Evolutionary conservation across 92 coral and sea anemone species (phyloP).

Genomic region (Pocillopora meandrina): DNA sequence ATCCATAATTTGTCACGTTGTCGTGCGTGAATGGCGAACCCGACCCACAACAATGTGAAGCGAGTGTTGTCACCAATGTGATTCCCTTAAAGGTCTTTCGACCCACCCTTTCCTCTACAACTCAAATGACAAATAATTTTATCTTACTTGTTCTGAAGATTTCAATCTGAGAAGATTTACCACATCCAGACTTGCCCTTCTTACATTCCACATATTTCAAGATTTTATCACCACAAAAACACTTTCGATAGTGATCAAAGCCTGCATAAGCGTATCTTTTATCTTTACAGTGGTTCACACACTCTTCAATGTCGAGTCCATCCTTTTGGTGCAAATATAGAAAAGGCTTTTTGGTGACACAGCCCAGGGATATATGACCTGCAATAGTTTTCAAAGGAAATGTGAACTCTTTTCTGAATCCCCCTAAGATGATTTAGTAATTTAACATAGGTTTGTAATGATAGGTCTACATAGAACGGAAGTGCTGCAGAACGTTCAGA

Average conservation of each 20-base stretch:
- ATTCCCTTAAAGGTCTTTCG: background rate
- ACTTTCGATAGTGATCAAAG: conserved; percentile 40
- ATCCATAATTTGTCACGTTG: too few species aligned
- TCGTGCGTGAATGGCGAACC: too few species aligned
- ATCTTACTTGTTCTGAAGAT: conserved; percentile 63
- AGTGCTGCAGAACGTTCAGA: too few species aligned
- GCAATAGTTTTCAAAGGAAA: background rate
- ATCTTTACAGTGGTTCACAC: conserved; percentile 61
- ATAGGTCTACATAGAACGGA: too few species aligned
- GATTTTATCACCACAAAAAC: conserved; percentile 49
- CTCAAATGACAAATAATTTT: background rate
- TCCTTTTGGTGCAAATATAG: conserved; percentile 26
- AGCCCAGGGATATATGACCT: conserved; percentile 65
- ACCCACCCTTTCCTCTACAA: background rate
- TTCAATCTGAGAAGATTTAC: conserved; percentile 7
- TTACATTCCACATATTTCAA: background rate
- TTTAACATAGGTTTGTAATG: too few species aligned
- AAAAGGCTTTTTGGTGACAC: conserved; percentile 39
- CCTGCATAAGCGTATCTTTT: conserved; percentile 65
- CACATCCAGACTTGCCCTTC: conserved; percentile 3
- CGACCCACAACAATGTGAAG: too few species aligned
- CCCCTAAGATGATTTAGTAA: too few species aligned
- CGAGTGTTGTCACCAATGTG: too few species aligned
- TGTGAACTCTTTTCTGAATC: too few species aligned
- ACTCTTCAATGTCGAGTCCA: conserved; percentile 41